Percentiles rank a stretch among this genome's conserved stretches.
Conservation (phyloP, 1,140 invertebrate genomes). For the Drosophila ogumai region DNA sequence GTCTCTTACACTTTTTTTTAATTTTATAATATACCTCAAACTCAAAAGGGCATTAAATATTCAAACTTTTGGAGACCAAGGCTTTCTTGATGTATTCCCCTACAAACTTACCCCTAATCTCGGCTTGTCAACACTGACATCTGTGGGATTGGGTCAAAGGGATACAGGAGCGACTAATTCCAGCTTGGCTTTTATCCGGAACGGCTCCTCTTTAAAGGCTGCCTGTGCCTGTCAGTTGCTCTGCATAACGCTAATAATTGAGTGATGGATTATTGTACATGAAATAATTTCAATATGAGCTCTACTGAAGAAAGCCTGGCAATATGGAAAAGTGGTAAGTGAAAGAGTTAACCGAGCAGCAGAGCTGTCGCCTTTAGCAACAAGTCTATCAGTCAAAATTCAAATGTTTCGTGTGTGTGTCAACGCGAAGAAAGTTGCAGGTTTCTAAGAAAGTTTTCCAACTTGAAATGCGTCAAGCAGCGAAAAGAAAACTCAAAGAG, state of each 20-base stretch:
- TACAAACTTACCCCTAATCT: constrained; percentile 35
- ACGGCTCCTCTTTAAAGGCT: constrained; percentile 7
- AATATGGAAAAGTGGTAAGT: neutral
- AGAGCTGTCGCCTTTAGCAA: constrained; percentile 62
- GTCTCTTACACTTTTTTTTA: neutral
- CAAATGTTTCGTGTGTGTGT: constrained; percentile 42
- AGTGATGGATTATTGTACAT: constrained; percentile 47
- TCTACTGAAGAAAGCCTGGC: neutral
- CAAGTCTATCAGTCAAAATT: constrained; percentile 79
- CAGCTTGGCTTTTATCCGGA: constrained; percentile 3
- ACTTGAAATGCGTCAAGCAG: constrained; percentile 9
- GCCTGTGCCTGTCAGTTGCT: constrained; percentile 21
- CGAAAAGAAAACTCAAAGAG: neutral
- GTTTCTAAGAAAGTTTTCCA: constrained; percentile 20
- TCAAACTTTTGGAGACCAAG: neutral
- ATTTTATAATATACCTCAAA: neutral
- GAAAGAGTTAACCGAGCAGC: constrained; percentile 15
- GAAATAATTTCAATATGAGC: constrained; percentile 30
- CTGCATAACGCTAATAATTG: constrained; percentile 36
- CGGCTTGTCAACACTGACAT: constrained; percentile 62
- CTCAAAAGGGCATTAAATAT: neutral
- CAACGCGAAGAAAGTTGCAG: constrained; percentile 18
- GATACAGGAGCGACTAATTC: constrained; percentile 35
- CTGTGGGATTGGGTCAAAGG: constrained; percentile 59
- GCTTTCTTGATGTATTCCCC: constrained; percentile 1